Evolutionary conservation across 2,888 invertebrate species (phyloP).

Genomic region (Hartigia nigra): DNA sequence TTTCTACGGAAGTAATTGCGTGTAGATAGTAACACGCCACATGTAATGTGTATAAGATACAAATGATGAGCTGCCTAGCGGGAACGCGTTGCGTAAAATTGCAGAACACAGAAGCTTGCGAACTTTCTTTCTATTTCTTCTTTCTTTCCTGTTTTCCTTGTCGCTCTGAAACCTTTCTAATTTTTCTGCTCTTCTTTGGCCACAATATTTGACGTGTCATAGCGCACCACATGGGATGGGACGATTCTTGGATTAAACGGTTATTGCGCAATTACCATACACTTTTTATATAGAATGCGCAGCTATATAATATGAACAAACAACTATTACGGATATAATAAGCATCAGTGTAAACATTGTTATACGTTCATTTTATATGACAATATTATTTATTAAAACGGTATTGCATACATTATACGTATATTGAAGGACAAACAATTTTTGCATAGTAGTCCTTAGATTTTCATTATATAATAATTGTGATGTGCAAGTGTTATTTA

Average conservation of each 20-base stretch:
- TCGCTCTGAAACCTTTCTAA: not conserved
- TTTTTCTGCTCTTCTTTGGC: not conserved
- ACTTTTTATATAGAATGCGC: no score
- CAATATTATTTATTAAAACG: no score
- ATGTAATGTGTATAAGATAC: not conserved
- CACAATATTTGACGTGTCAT: not conserved
- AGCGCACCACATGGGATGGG: no score
- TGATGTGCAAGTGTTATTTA: not conserved
- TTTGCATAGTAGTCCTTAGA: not conserved
- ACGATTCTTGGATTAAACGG: no score
- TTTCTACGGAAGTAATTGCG: not conserved
- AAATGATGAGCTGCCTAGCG: not conserved
- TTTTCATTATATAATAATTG: not conserved
- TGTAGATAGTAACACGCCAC: not conserved
- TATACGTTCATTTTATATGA: no score
- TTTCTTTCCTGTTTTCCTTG: not conserved
- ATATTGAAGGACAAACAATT: no score
- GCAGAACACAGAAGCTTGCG: not conserved
- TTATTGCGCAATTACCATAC: no score
- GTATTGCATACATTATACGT: no score
- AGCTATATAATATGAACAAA: no score
- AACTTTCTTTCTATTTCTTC: not conserved
- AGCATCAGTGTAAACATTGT: no score
- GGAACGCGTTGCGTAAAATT: not conserved
- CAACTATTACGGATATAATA: no score